These are phyloP conservation scores for Cecidostiba fungosa DNA, from an alignment of 2,888 invertebrate genomes.

Conservation along the genomic window DNA sequence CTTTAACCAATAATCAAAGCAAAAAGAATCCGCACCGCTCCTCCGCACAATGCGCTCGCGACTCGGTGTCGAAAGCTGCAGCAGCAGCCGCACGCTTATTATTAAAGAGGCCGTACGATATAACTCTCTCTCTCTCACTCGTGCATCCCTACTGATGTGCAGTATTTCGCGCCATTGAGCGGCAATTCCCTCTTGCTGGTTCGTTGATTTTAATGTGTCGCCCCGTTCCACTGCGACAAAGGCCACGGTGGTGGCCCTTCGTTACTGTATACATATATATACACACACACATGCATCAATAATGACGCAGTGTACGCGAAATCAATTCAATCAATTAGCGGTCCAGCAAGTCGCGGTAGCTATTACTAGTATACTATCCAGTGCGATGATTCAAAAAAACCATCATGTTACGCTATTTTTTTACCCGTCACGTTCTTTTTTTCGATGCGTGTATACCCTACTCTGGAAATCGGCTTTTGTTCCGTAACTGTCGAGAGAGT, in stretches of 20 bases:
- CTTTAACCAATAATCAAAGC: neutral
- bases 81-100: slow-evolving; percentile 33
- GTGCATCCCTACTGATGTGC: slow-evolving; percentile 57
- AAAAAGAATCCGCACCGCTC: neutral
- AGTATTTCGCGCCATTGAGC: slow-evolving; percentile 71
- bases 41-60: neutral
- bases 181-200: slow-evolving; percentile 70
- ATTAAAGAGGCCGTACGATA: slow-evolving; percentile 60
- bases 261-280: neutral
- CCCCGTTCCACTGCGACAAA: slow-evolving; percentile 56
- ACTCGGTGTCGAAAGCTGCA: neutral
- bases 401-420: neutral
- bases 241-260: neutral
- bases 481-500: slow-evolving; percentile 7
- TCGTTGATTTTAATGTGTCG: slow-evolving; percentile 74
- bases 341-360: neutral
- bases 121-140: slow-evolving; percentile 12
- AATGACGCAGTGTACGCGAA: slow-evolving; percentile 72
- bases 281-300: slow-evolving; percentile 68
- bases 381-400: neutral
- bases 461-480: slow-evolving; percentile 21
- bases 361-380: neutral
- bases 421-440: neutral
- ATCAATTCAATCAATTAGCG: slow-evolving; percentile 76
- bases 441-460: neutral